phyloP scores from a whole-genome alignment of 2,888 invertebrate genomes.

The Glaucopsyche alexis region DNA sequence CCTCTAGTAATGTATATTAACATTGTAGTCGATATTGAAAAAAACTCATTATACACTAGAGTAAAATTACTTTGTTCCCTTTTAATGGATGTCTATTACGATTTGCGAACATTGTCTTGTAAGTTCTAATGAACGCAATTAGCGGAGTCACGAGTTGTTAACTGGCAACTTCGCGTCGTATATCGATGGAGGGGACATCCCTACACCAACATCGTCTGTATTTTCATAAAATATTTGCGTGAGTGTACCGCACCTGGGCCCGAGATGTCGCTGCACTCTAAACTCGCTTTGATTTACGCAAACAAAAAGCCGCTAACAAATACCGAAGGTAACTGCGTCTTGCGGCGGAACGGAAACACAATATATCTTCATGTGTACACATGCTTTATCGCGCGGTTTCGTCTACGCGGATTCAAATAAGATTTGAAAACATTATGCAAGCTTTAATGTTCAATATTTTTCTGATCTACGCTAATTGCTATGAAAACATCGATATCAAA shows the following conservation, averaged over 20 bases:
- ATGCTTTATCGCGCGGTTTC: not conserved
- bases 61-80: slow-evolving; percentile 28
- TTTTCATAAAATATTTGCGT: slow-evolving; percentile 79
- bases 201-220: slow-evolving; percentile 63
- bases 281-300: slow-evolving; percentile 71
- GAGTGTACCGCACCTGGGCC: slow-evolving; percentile 75
- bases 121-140: slow-evolving; percentile 3
- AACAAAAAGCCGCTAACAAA: slow-evolving; percentile 55
- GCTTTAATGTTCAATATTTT: not conserved
- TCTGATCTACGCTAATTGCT: not conserved
- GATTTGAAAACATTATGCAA: not conserved
- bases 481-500: not conserved
- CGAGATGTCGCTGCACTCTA: slow-evolving; percentile 67
- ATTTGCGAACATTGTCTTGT: not conserved
- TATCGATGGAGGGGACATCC: slow-evolving; percentile 45
- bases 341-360: slow-evolving; percentile 19
- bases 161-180: not conserved
- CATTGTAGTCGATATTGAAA: slow-evolving; percentile 43
- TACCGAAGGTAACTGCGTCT: slow-evolving; percentile 41
- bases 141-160: not conserved
- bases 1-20: slow-evolving; percentile 45
- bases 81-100: not conserved
- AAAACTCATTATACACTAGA: slow-evolving; percentile 34
- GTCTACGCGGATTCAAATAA: not conserved
- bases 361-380: slow-evolving; percentile 4